Evolutionary conservation across 2,797 vertebrate genomes (phyloP), one percentile per base, ranked within the genome.

Genomic region (Muraenolepis orangiensis): DNA sequence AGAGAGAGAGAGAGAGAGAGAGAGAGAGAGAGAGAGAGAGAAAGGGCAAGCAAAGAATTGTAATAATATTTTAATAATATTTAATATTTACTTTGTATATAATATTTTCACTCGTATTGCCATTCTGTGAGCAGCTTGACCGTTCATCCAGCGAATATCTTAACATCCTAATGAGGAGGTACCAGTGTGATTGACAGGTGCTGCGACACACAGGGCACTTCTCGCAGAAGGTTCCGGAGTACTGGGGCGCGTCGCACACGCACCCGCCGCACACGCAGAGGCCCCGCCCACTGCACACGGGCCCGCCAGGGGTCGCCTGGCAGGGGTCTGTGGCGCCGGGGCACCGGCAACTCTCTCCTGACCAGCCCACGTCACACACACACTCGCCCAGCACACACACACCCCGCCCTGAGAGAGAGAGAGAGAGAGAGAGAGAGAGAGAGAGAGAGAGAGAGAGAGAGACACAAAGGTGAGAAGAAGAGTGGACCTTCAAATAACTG

Each of bases 251-350:
- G 0, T 95, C 93, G 80, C 98, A 99, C 78, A 93, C 90, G 76
- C 98, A 99, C 81, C 83, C 91, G 70, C 97, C 98, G 74, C 97
- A 99, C 73, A 93, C 85, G 75, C 98, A 99, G 10, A 78, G 89
- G 77, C 98, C 98, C 83, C 85, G 93, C 72, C 95, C 96, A 1
- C 94, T 95, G 90, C 98, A 99, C 71, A 96, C 80, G 71, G 90
- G 90, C 61, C 96, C 95, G 26, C 94, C 88, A n/a, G n/a, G n/a
- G 3, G 91, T 75, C 23, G 95, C 93, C 80, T 93, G 81, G 82
- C 98, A 99, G 80, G 90, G 90, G 69, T 94, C 92, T 70, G 87
- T 85, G 76, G 95, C 94, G 38, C 88, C 42, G 0, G 94, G 89
- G 83, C 98, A 99, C 72, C 93, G 86, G 16, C 98, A 99, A 77